A percentile compares a stretch with the other conserved stretches of the same genome.
Conservation (phyloP, 2,797 vertebrate genomes). For the Epinephelus awoara region DNA sequence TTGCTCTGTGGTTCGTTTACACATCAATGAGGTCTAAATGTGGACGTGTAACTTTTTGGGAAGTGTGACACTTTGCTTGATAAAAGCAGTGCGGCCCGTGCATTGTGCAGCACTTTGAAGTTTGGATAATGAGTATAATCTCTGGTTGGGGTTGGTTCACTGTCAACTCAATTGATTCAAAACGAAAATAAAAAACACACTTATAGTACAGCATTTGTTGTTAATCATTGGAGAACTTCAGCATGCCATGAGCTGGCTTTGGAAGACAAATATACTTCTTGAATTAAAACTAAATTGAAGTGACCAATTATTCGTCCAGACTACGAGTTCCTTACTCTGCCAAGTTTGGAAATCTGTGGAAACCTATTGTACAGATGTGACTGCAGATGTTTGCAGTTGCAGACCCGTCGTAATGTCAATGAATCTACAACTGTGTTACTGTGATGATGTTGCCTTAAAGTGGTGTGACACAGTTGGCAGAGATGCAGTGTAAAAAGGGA, state of each 20-base stretch:
- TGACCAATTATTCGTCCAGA: conserved; percentile 35
- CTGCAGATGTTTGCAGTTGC: conserved; percentile 50
- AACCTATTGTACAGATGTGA: conserved; percentile 40
- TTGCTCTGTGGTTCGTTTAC: conserved; percentile 33
- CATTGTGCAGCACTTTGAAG: conserved; percentile 17
- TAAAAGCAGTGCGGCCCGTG: neutral
- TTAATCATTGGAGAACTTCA: conserved; percentile 31
- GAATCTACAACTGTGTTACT: conserved; percentile 32
- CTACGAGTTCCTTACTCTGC: conserved; percentile 11
- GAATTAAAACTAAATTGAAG: conserved; percentile 47
- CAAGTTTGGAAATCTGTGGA: conserved; percentile 34
- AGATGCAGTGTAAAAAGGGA: conserved; percentile 13
- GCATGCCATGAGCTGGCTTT: conserved; percentile 16
- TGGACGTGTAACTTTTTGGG: neutral
- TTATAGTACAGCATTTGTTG: conserved; percentile 48
- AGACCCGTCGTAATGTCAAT: conserved; percentile 1
- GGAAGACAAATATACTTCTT: conserved; percentile 31
- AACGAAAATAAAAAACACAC: conserved; percentile 46
- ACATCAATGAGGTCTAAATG: conserved; percentile 8
- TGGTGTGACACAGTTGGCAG: conserved; percentile 44
- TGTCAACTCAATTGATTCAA: conserved; percentile 29
- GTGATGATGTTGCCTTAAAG: conserved; percentile 25
- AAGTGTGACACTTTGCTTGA: conserved; percentile 38
- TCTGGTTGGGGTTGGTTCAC: conserved; percentile 18
- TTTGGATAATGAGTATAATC: conserved; percentile 19